These are phyloP conservation scores for Drosophila busckii DNA, from an alignment of 1,140 invertebrate species.

Conservation along the genomic window DNA sequence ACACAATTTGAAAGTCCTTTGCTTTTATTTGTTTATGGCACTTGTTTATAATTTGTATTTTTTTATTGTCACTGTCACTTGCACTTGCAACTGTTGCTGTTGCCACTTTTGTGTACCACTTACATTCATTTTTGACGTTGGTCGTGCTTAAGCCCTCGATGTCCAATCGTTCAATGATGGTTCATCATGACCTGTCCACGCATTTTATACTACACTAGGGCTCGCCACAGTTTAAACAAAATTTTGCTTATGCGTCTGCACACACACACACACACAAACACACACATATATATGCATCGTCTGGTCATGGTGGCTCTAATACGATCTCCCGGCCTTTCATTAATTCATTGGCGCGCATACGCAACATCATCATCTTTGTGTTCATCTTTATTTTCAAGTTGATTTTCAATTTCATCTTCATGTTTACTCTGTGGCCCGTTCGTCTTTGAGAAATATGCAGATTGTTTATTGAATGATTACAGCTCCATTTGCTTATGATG, in stretches of 20 bases:
- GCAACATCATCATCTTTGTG: slow-evolving; percentile 14
- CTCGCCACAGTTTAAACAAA: slow-evolving; percentile 17
- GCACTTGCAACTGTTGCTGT: not conserved
- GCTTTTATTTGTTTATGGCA: too few relatives aligned
- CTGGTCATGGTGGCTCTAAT: slow-evolving; percentile 22
- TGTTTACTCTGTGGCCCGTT: not conserved
- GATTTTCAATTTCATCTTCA: slow-evolving; percentile 14
- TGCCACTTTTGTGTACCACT: slow-evolving; percentile 40
- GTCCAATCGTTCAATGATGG: slow-evolving; percentile 76
- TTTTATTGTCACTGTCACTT: not conserved
- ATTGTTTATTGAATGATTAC: slow-evolving; percentile 48
- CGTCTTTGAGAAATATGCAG: slow-evolving; percentile 34
- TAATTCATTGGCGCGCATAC: slow-evolving; percentile 39
- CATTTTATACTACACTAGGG: slow-evolving; percentile 74
- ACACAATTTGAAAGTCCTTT: too few relatives aligned
- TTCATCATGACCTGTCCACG: slow-evolving; percentile 51
- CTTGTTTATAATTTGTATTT: too few relatives aligned
- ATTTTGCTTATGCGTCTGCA: too few relatives aligned
- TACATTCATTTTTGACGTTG: slow-evolving; percentile 76
- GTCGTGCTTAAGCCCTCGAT: slow-evolving; percentile 74
- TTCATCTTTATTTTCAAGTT: slow-evolving; percentile 2
- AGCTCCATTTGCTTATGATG: slow-evolving; percentile 27
- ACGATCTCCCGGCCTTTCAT: slow-evolving; percentile 36
- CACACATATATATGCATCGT: too few relatives aligned
- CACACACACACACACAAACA: too few relatives aligned